Percentiles rank a stretch among this genome's conserved stretches.
Conservation (phyloP, 37 sponge, comb jelly and placozoan genomes). For the Spongilla lacustris region DNA sequence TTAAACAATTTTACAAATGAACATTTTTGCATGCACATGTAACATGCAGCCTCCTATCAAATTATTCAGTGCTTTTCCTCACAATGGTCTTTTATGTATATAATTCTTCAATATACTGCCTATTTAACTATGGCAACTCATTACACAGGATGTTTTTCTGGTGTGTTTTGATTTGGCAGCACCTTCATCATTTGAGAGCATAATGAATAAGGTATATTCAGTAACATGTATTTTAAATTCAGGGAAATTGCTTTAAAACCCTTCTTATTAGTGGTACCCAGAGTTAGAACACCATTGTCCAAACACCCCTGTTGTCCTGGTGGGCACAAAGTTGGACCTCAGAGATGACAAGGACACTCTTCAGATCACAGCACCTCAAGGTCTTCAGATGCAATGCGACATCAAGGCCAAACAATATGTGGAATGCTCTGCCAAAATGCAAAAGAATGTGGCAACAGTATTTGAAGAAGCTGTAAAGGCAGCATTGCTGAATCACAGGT, state of each 20-base stretch:
- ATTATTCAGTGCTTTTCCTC: no score
- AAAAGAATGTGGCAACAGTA: background rate
- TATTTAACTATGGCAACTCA: background rate
- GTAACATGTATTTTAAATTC: no score
- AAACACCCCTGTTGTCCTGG: background rate
- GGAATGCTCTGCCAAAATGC: background rate
- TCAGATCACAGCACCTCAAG: background rate
- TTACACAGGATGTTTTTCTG: background rate
- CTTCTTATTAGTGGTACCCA: background rate
- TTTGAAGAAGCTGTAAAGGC: background rate
- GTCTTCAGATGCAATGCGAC: background rate
- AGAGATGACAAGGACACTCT: background rate
- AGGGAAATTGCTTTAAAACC: no score
- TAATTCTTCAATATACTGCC: no score
- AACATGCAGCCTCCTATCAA: no score
- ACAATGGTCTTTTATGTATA: no score
- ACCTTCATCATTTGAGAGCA: background rate
- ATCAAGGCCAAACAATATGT: background rate
- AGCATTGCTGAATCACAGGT: background rate
- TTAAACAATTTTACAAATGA: no score
- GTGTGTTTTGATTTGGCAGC: background rate
- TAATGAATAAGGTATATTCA: background rate
- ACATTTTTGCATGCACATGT: no score
- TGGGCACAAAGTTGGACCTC: background rate
- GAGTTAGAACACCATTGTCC: background rate